Base-by-base conservation (phyloP, 2,888 invertebrate species). In the Drosophila paracracens region DNA sequence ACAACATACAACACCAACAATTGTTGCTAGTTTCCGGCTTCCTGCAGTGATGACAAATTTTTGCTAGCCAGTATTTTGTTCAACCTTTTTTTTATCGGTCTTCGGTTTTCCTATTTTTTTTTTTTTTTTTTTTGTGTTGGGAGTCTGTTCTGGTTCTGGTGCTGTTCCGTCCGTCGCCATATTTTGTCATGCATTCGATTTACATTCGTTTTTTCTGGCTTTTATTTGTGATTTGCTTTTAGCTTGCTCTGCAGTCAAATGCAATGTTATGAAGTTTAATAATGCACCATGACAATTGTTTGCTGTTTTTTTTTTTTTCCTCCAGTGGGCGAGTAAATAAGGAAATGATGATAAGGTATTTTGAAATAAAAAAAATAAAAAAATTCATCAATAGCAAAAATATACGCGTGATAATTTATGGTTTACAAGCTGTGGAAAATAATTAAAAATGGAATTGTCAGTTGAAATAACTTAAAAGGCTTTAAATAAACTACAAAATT, bases 11-110 rank as follows among this genome's bases (percentile, higher is more conserved):
- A 21, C 66, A 70, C 68, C 76, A 74, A 52, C 74, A 80, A 89
- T 85, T 88, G 90, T 84, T 84, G 82, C 87, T 82, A 89, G 88
- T 82, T 91, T 91, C 91, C 89, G 88, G 82, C 74, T 89, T 89
- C 90, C 89, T 76, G 86, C 79, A 67, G 88, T 56, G 86, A 73
- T 86, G 90, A 90, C 91, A 89, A 89, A 88, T 88, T 89, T 83
- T 72, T 69, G 75, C 70, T 62, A 66, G 66, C 68, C 68, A 60
- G 59, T 51, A 48, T 76, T 84, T 76, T 76, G 76, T 72, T 66
- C n/a, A 64, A 63, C 75, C 63, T 25, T 25, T 46, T 36, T 52
- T 70, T 57, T 53, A 54, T 50, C 50, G 18, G 50, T 29, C 27
- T 21, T 6, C 13, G 18, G 7, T 54, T 66, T 63, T 63, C n/a